A percentile compares a stretch with the other conserved stretches of the same genome.
These are phyloP conservation scores for Thalpophila matura DNA, from an alignment of 2,888 invertebrate species.

Conservation along the genomic window DNA sequence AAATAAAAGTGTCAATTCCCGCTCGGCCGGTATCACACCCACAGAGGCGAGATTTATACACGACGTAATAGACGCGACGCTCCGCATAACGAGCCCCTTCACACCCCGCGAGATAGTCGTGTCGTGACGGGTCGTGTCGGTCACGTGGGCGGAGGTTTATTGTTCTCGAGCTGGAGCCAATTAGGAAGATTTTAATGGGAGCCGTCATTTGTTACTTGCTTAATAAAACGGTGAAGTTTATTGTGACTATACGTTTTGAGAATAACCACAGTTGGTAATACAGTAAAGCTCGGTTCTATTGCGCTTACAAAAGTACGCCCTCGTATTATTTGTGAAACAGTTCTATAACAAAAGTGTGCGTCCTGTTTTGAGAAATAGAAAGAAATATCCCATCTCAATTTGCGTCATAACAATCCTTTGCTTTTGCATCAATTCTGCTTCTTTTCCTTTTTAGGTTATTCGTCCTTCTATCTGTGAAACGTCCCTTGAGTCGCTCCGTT, in stretches of 20 bases:
- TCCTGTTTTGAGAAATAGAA: too few relatives aligned
- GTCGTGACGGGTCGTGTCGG: background rate
- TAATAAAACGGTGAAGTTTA: conserved; percentile 6
- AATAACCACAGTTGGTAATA: background rate
- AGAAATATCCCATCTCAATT: too few relatives aligned
- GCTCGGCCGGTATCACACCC: conserved; percentile 31
- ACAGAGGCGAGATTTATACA: conserved; percentile 56
- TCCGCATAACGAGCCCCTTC: background rate
- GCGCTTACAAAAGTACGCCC: background rate
- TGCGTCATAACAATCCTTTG: too few relatives aligned
- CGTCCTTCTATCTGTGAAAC: too few relatives aligned
- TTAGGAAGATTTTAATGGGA: conserved; percentile 2
- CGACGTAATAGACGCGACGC: conserved; percentile 34
- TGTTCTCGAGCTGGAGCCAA: conserved; percentile 13
- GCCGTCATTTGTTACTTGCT: conserved; percentile 7
- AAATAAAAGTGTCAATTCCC: conserved; percentile 46
- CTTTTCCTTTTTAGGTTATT: too few relatives aligned
- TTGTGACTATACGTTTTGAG: conserved; percentile 5
- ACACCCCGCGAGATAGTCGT: conserved; percentile 14
- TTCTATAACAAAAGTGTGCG: too few relatives aligned
- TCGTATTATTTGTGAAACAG: too few relatives aligned
- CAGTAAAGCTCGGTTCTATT: background rate
- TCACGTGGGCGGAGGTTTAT: conserved; percentile 22
- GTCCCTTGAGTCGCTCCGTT: too few relatives aligned
- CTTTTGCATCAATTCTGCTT: too few relatives aligned